phyloP scores from a whole-genome alignment of 2,888 invertebrate species.

The Ormyrus thymus region DNA sequence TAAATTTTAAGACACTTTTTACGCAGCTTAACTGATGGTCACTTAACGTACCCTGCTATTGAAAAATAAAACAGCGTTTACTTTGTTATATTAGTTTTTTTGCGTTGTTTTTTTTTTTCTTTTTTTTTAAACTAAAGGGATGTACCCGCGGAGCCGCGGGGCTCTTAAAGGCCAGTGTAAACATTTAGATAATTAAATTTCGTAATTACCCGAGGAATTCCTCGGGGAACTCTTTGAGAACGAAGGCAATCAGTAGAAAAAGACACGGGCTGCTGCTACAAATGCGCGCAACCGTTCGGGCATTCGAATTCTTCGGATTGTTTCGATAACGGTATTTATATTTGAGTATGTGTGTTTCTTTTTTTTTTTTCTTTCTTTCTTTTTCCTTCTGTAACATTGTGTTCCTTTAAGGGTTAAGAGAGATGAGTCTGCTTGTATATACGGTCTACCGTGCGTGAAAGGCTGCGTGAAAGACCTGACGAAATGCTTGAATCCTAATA shows the following conservation, averaged over 20 bases:
- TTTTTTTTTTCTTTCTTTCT: not conserved
- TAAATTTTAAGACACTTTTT: conserved; percentile 32
- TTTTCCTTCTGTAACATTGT: conserved; percentile 5
- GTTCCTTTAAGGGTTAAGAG: conserved; percentile 3
- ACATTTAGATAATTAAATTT: no score
- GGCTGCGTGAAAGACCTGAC: not conserved
- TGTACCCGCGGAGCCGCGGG: no score
- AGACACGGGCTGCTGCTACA: no score
- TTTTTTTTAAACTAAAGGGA: not conserved
- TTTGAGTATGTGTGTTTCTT: not conserved
- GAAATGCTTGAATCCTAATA: conserved; percentile 24
- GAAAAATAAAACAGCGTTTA: conserved; percentile 7
- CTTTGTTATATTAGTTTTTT: not conserved
- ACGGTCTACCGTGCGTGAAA: not conserved
- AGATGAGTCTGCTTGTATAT: not conserved
- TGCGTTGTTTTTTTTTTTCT: not conserved
- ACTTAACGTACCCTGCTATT: conserved; percentile 7
- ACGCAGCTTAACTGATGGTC: conserved; percentile 19
- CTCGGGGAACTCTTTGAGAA: not conserved
- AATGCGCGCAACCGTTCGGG: no score
- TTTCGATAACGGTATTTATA: no score
- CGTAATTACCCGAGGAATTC: not conserved
- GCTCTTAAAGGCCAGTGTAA: no score
- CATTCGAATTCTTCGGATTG: no score
- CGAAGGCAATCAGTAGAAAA: no score